Evolutionary conservation across 2,113 vertebrate genomes (phyloP).

Genomic region (Anthoscopus minutus): DNA sequence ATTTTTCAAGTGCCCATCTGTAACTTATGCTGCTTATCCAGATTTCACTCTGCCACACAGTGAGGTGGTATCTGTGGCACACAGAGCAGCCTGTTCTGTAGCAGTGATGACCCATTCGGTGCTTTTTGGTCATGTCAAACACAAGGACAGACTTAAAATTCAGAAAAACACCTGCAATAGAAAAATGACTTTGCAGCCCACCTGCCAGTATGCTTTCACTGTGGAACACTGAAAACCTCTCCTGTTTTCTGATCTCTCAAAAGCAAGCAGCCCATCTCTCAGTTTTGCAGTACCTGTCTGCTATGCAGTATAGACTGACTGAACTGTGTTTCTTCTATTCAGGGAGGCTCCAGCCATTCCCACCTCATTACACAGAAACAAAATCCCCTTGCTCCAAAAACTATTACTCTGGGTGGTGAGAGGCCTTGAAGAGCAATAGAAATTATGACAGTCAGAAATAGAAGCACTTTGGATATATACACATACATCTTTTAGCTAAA

Average conservation of each 20-base stretch:
- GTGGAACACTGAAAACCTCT: background rate
- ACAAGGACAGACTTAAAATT: background rate
- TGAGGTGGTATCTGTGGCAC: background rate
- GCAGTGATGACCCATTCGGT: background rate
- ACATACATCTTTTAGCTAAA: background rate
- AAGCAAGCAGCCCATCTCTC: background rate
- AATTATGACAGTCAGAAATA: background rate
- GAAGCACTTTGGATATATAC: background rate
- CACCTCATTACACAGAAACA: background rate
- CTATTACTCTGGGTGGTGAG: background rate
- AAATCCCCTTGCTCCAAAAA: background rate
- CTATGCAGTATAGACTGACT: background rate
- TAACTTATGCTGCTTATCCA: background rate
- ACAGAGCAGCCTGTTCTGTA: background rate
- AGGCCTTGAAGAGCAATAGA: background rate
- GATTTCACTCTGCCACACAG: background rate
- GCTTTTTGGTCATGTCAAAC: background rate
- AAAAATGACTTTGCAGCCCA: background rate
- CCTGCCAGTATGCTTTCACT: background rate
- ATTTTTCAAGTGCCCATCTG: background rate
- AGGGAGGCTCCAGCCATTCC: background rate
- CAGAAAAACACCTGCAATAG: background rate
- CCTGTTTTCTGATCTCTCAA: background rate
- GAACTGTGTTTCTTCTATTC: background rate
- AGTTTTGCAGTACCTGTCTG: background rate